Evolutionary conservation across 2,888 invertebrate genomes (phyloP).

Genomic region (Thumatha senex): DNA sequence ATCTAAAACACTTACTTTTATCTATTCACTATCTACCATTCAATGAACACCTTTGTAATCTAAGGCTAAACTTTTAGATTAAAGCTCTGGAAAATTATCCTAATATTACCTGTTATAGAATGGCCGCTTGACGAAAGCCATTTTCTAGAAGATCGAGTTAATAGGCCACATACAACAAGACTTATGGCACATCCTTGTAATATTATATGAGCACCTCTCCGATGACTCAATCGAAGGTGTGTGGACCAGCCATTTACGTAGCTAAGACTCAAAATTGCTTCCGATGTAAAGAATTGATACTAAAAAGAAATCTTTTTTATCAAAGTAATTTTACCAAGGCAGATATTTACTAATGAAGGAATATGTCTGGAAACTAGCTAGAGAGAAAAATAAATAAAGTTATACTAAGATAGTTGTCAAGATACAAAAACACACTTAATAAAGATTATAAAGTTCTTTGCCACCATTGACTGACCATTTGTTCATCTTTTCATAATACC

Average conservation of each 20-base stretch:
- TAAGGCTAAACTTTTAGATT: no score
- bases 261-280: conserved; percentile 55
- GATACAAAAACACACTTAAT: no score
- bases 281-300: conserved; percentile 56
- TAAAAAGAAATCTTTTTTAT: conserved; percentile 26
- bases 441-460: no score
- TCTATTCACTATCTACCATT: no score
- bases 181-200: conserved; percentile 48
- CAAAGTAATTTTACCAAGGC: not conserved
- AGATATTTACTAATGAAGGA: not conserved
- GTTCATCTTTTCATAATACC: no score
- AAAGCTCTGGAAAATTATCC: no score
- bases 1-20: no score
- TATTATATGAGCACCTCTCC: conserved; percentile 42
- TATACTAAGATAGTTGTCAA: no score
- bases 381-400: no score
- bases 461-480: no score
- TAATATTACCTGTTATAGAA: conserved; percentile 43
- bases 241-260: conserved; percentile 60
- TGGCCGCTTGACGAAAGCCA: conserved; percentile 37
- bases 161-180: conserved; percentile 37
- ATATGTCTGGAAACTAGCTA: no score
- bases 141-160: conserved; percentile 16
- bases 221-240: conserved; percentile 46
- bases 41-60: no score